Conservation (phyloP, 2,113 vertebrate genomes). For the Chloebia gouldiae region DNA sequence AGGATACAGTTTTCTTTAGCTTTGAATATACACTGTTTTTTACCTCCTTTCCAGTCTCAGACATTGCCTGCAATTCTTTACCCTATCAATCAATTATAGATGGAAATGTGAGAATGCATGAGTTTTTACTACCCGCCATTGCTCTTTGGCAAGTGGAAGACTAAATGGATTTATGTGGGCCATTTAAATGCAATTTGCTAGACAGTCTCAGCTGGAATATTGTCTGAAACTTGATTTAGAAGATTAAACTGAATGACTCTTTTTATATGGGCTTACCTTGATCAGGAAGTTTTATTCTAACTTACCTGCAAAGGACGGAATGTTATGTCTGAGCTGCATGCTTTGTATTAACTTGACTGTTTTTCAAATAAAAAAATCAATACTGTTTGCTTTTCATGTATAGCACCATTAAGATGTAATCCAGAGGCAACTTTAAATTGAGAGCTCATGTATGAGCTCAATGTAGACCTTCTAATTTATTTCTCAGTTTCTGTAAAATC, state of each 20-base stretch:
- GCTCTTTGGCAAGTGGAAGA: slow-evolving; percentile 25
- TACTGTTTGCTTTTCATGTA: neutral
- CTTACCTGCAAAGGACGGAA: neutral
- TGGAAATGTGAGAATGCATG: neutral
- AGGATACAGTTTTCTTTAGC: neutral
- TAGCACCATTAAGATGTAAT: neutral
- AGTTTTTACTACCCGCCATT: slow-evolving; percentile 5
- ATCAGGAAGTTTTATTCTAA: neutral
- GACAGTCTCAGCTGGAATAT: slow-evolving; percentile 23
- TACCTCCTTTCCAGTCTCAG: neutral
- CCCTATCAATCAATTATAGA: neutral
- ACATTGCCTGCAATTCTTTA: neutral
- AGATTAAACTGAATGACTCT: neutral
- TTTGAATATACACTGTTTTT: neutral
- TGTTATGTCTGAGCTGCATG: neutral
- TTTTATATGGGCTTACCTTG: slow-evolving; percentile 16
- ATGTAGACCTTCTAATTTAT: neutral
- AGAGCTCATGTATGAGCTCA: neutral
- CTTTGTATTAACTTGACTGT: neutral
- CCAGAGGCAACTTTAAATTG: neutral
- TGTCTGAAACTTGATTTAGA: slow-evolving; percentile 21
- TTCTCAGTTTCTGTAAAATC: slow-evolving; percentile 5
- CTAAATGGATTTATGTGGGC: slow-evolving; percentile 43
- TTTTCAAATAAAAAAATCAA: neutral
- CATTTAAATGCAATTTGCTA: slow-evolving; percentile 38